phyloP scores from a whole-genome alignment of 1,140 invertebrate species.

The Tetramorium simillimum region DNA sequence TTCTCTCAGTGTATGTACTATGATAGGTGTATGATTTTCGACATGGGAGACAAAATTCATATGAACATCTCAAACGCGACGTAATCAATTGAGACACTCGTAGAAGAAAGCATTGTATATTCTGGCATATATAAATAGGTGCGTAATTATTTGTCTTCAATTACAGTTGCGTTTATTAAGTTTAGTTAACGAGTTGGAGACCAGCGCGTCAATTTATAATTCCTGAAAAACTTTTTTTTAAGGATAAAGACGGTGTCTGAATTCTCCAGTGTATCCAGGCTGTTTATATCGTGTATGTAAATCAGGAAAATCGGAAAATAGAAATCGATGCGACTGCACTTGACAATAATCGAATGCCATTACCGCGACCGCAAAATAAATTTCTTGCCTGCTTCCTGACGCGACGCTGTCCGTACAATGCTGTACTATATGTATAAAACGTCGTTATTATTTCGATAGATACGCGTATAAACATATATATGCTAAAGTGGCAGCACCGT shows the following conservation, averaged over 20 bases:
- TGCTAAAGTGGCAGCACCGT: slow-evolving; percentile 70
- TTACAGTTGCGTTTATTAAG: background rate
- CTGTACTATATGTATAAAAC: slow-evolving; percentile 44
- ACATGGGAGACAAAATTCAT: background rate
- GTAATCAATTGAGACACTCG: background rate
- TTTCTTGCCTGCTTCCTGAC: slow-evolving; percentile 41
- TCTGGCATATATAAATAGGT: background rate
- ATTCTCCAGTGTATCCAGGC: background rate
- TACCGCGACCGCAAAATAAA: slow-evolving; percentile 32
- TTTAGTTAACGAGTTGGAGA: background rate
- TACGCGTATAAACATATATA: slow-evolving; percentile 62
- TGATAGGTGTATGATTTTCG: background rate
- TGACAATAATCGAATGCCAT: slow-evolving; percentile 33
- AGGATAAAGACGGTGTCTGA: background rate
- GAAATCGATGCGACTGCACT: slow-evolving; percentile 1
- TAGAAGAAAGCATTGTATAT: background rate
- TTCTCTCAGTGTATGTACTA: no score
- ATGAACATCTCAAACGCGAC: background rate
- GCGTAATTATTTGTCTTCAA: background rate
- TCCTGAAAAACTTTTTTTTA: background rate
- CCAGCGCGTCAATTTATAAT: background rate
- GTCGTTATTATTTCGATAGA: slow-evolving; percentile 70
- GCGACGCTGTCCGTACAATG: slow-evolving; percentile 37
- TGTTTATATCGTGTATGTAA: background rate
- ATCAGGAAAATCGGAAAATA: slow-evolving; percentile 23